Conservation (phyloP, 2,888 invertebrate species). For the Idaea aversata region DNA sequence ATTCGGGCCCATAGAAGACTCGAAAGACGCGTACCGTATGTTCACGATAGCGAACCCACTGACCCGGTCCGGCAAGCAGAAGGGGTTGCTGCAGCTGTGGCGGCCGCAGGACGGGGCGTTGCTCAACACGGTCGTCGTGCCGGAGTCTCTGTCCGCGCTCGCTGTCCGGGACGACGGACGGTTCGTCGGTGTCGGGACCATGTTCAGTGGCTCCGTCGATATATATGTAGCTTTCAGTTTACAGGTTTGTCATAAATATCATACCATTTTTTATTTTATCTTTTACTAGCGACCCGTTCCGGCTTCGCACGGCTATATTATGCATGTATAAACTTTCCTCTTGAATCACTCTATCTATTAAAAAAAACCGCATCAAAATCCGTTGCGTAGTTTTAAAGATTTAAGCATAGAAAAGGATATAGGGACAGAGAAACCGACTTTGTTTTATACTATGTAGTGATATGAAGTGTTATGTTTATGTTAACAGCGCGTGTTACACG, state of each 20-base stretch:
- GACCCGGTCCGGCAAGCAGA: constrained; percentile 84
- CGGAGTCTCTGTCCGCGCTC: constrained; percentile 90
- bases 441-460: too few species aligned
- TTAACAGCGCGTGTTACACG: constrained; percentile 88
- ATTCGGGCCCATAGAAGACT: constrained; percentile 86
- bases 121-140: constrained; percentile 79
- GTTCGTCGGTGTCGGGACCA: constrained; percentile 95
- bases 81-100: constrained; percentile 91
- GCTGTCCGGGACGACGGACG: constrained; percentile 95
- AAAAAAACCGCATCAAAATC: too few species aligned
- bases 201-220: constrained; percentile 95
- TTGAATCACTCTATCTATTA: too few species aligned
- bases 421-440: too few species aligned
- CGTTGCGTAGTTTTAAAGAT: too few species aligned
- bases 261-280: too few species aligned
- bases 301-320: too few species aligned
- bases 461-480: not conserved
- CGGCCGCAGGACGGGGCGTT: constrained; percentile 76
- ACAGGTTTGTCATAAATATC: constrained; percentile 77
- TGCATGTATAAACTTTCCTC: too few species aligned
- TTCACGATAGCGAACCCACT: constrained; percentile 91
- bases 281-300: too few species aligned
- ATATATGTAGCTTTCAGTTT: constrained; percentile 95
- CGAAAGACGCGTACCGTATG: constrained; percentile 83
- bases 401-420: too few species aligned